Evolutionary conservation across 1,140 invertebrate genomes (phyloP).

Genomic region (Drosophila nebulosa): DNA sequence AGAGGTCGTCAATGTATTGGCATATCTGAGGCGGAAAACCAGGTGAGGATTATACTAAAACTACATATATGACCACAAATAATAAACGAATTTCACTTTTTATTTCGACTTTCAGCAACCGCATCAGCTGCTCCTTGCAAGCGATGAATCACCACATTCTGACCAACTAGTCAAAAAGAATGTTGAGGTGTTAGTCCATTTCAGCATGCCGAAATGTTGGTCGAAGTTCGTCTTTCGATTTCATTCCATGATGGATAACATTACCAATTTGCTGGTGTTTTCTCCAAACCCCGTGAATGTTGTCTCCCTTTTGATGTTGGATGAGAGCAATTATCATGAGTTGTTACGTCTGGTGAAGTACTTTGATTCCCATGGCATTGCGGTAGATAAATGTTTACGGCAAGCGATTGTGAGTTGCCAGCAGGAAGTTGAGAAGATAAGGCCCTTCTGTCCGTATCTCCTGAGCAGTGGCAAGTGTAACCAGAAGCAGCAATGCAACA

Average conservation of each 20-base stretch:
- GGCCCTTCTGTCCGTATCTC: constrained; percentile 4
- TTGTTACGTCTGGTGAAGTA: constrained; percentile 21
- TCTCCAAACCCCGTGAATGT: background rate
- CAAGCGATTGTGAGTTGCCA: constrained; percentile 1
- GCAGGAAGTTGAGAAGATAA: background rate
- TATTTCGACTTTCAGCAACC: constrained; percentile 7
- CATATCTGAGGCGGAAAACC: background rate
- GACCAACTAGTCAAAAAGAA: background rate
- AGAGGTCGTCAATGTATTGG: constrained; percentile 25
- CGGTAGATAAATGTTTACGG: background rate
- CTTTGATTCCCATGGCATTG: constrained; percentile 14
- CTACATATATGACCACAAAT: background rate
- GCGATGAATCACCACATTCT: constrained; percentile 2
- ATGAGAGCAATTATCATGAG: constrained; percentile 23
- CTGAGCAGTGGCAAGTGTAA: constrained; percentile 25
- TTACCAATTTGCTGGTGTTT: constrained; percentile 23
- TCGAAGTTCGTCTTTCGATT: constrained; percentile 38
- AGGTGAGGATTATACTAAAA: constrained; percentile 9
- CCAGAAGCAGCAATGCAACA: background rate
- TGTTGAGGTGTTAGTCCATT: constrained; percentile 44
- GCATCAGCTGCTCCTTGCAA: constrained; percentile 27
- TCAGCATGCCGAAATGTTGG: constrained; percentile 39
- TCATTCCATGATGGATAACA: constrained; percentile 18
- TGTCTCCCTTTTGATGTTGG: constrained; percentile 31
- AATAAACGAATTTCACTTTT: background rate